These are phyloP conservation scores for Ectemnius cavifrons DNA, from an alignment of 2,888 invertebrate species.

Conservation along the genomic window DNA sequence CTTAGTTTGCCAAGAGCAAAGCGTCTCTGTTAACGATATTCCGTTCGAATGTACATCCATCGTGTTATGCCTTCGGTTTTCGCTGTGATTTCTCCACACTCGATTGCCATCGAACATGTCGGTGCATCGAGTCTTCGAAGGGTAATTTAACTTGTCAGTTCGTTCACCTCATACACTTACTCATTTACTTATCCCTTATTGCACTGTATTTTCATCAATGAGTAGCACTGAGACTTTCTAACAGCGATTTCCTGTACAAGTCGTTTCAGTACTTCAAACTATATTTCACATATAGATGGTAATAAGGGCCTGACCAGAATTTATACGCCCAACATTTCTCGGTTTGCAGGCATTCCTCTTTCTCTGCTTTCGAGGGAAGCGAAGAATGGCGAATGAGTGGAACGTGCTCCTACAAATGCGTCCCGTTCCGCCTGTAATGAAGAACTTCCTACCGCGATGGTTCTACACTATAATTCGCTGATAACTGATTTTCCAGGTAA, in stretches of 20 bases:
- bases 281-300: too few relatives aligned
- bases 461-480: not conserved
- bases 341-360: too few relatives aligned
- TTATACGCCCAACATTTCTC: too few relatives aligned
- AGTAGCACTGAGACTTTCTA: too few relatives aligned
- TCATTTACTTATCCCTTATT: too few relatives aligned
- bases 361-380: too few relatives aligned
- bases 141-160: conserved; percentile 10
- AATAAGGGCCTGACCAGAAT: too few relatives aligned
- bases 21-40: conserved; percentile 37
- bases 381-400: not conserved
- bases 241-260: too few relatives aligned
- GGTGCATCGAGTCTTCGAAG: not conserved
- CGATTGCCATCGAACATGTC: conserved; percentile 6
- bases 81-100: conserved; percentile 28
- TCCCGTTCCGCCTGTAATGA: not conserved
- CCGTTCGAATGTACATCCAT: conserved; percentile 43
- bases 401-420: not conserved
- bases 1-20: conserved; percentile 29
- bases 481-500: conserved; percentile 22
- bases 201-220: too few relatives aligned
- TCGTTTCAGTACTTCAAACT: too few relatives aligned
- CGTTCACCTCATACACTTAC: too few relatives aligned
- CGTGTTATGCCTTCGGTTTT: conserved; percentile 38
- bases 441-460: not conserved